A percentile compares a stretch with the other conserved stretches of the same genome.
These are phyloP conservation scores for Zonotrichia leucophrys DNA, from an alignment of 2,113 vertebrate species.

Conservation along the genomic window DNA sequence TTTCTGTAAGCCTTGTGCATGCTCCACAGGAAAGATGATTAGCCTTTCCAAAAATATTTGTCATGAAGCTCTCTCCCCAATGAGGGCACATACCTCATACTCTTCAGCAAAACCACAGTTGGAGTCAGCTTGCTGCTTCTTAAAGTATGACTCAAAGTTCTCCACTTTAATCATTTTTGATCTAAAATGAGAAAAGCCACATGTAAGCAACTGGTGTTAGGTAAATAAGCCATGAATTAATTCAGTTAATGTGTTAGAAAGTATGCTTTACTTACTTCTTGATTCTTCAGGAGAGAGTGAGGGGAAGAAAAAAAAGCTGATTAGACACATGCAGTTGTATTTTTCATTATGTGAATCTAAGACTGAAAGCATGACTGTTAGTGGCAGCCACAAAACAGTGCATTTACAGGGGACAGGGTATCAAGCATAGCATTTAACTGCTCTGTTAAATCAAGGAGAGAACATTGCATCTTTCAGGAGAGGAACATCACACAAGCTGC, in stretches of 20 bases:
- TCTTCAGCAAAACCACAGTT: constrained; percentile 97
- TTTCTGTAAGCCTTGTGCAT: not conserved
- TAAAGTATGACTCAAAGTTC: constrained; percentile 88
- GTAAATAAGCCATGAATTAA: constrained; percentile 1
- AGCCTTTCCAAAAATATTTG: not conserved
- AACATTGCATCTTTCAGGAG: not conserved
- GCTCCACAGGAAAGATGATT: not conserved
- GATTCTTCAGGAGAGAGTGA: constrained; percentile 63
- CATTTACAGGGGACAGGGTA: not conserved
- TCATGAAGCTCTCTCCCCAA: not conserved
- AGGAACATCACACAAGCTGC: not conserved
- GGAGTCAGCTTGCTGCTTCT: constrained; percentile 89
- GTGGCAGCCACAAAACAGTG: not conserved
- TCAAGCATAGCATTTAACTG: not conserved
- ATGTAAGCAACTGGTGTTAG: not conserved
- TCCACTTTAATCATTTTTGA: constrained; percentile 83
- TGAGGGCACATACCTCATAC: constrained; percentile 82
- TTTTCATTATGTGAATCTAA: constrained; percentile 37
- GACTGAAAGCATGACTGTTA: constrained; percentile 47
- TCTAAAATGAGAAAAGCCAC: constrained; percentile 42
- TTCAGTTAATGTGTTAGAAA: constrained; percentile 30
- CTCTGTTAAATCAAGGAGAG: not conserved
- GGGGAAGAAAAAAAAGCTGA: constrained; percentile 12
- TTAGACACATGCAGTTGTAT: constrained; percentile 50
- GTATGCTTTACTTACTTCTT: constrained; percentile 75